A percentile compares a stretch with the other conserved stretches of the same genome.
Conservation (phyloP, 2,113 vertebrate genomes). For the Morone saxatilis region DNA sequence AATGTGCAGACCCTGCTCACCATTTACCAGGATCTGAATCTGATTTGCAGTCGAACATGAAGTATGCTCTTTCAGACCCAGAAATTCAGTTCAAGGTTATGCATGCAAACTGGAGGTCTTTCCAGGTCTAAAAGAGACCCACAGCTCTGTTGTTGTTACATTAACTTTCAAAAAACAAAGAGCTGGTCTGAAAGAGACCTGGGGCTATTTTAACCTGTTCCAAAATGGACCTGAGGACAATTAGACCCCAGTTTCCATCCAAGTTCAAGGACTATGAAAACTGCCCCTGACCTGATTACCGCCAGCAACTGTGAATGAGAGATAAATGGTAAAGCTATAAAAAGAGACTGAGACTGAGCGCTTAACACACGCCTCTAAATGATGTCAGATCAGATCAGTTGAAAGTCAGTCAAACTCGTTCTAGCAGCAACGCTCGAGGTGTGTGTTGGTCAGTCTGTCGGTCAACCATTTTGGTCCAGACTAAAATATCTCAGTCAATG, state of each 20-base stretch:
- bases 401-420: background rate
- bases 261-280: slow-evolving; percentile 29
- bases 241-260: slow-evolving; percentile 1
- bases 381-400: background rate
- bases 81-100: slow-evolving; percentile 30
- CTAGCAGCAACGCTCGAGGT: too few relatives aligned
- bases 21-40: slow-evolving; percentile 43
- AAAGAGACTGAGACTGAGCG: background rate
- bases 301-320: slow-evolving; percentile 32
- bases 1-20: slow-evolving; percentile 36
- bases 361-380: background rate
- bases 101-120: slow-evolving; percentile 17
- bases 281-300: slow-evolving; percentile 19
- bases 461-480: background rate
- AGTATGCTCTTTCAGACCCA: background rate
- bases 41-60: slow-evolving; percentile 41
- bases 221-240: slow-evolving; percentile 20
- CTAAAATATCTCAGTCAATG: background rate
- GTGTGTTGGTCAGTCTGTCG: background rate
- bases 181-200: background rate
- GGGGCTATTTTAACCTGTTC: slow-evolving; percentile 10
- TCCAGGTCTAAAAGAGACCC: slow-evolving; percentile 10
- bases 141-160: slow-evolving; percentile 22
- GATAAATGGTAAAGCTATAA: slow-evolving; percentile 14
- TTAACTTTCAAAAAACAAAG: slow-evolving; percentile 26